phyloP scores from a whole-genome alignment of 2,888 invertebrate species.

The Plutella xylostella region DNA sequence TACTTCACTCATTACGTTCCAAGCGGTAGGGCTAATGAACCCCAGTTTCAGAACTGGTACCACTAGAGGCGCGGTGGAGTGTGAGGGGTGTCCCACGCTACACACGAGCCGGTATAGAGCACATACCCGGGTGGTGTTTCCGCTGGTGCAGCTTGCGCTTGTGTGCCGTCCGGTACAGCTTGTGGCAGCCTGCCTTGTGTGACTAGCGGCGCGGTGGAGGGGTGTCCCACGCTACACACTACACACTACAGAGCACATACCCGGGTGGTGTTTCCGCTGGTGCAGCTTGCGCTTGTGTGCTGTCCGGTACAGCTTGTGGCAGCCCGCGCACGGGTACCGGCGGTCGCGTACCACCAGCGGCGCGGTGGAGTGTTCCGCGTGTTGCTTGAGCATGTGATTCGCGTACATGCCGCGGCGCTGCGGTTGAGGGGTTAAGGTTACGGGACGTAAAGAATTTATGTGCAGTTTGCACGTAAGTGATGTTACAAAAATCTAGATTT shows the following conservation, averaged over 20 bases:
- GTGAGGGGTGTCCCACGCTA: background rate
- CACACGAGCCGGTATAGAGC: too few species aligned
- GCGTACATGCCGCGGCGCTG: conserved; percentile 88
- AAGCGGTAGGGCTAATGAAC: too few species aligned
- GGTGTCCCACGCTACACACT: background rate
- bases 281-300: conserved; percentile 87
- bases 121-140: conserved; percentile 83
- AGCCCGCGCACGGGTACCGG: conserved; percentile 87
- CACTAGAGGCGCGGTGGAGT: too few species aligned
- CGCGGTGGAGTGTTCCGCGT: conserved; percentile 79
- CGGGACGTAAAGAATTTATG: too few species aligned
- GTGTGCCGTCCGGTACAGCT: conserved; percentile 85
- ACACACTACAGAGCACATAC: too few species aligned
- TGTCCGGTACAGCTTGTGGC: conserved; percentile 86
- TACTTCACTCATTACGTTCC: too few species aligned
- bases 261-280: conserved; percentile 86
- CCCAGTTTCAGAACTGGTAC: too few species aligned
- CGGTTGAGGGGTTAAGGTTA: background rate
- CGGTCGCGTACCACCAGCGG: conserved; percentile 82
- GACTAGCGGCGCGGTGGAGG: too few species aligned
- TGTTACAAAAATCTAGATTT: too few species aligned
- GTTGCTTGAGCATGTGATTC: conserved; percentile 85
- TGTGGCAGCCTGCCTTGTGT: conserved; percentile 87
- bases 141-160: conserved; percentile 86
- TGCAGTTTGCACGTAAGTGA: too few species aligned